Base-by-base conservation (phyloP, 2,888 invertebrate genomes). In the Sceliomorpha sp. region DNA sequence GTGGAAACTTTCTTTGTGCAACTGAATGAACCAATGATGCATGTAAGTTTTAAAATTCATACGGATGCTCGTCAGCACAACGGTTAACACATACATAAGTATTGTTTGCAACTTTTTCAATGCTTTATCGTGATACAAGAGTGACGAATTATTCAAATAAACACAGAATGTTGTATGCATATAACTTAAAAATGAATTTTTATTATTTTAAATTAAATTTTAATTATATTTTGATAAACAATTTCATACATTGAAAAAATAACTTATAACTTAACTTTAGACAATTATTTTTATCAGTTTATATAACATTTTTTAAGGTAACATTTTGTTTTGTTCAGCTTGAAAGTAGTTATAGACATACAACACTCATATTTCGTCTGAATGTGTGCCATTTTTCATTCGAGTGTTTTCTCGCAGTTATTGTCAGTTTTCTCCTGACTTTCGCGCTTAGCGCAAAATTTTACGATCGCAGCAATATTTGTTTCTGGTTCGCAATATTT, bases 401-500 rank as follows among this genome's bases (percentile, higher is more conserved):
- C 31, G 51, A 50, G 42, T 63, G 39, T 58, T 37, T 44, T 50
- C 37, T 63, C 56, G 69, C 62, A 69, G 71, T 83, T 85, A 85
- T 85, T 84, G 84, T 84, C 84, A 84, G 82, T 72, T 67, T 73
- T 68, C 77, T 75, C 75, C 81, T 84, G 79, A 81, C 82, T 73
- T 56, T 69, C 66, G 45, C 72, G 64, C 58, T 75, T 40, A 51
- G 37, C 64, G 51, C 20, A 68, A 63, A 51, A 72, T 45, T 53
- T 53, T 45, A 17, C 47, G 9, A 45, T 55, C 15, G 31, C 51
- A 29, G 50, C 31, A 55, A 51, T 37, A 64, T 51, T 48, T 60
- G 29, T 2, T 26, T 14, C 17, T 31, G 29, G 9, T 15, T 40
- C 24, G 13, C 10, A 13, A 32, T 15, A 24, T 39, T 17, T 32